These are phyloP conservation scores for Larimichthys polyactis DNA, from an alignment of 2,113 vertebrate genomes.

Conservation along the genomic window DNA sequence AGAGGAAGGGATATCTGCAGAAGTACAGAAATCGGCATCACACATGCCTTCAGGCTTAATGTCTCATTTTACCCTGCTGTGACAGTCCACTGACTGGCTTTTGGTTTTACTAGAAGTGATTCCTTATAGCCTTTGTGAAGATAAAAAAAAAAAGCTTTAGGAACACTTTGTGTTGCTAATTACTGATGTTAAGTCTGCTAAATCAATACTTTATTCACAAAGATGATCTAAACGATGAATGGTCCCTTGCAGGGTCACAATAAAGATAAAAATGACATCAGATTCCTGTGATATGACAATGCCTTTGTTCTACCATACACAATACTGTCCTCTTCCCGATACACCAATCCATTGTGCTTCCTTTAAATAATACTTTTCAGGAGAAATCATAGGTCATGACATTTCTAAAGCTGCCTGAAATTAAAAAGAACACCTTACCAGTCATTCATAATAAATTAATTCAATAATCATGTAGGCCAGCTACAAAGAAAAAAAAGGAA, in stretches of 20 bases:
- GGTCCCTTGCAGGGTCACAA: conserved; percentile 49
- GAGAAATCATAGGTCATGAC: conserved; percentile 67
- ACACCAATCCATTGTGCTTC: conserved; percentile 74
- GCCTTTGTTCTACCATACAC: conserved; percentile 57
- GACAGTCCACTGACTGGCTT: conserved; percentile 49
- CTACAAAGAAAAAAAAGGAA: conserved; percentile 89
- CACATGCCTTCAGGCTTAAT: conserved; percentile 10
- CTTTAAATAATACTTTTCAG: conserved; percentile 74
- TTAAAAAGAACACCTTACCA: conserved; percentile 86
- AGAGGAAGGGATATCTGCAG: conserved; percentile 49
- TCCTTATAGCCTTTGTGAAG: conserved; percentile 23
- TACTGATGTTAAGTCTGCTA: conserved; percentile 36
- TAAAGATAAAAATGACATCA: conserved; percentile 7
- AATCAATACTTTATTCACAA: conserved; percentile 33
- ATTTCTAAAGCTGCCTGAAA: conserved; percentile 84
- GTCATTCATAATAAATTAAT: conserved; percentile 95
- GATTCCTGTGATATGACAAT: conserved; percentile 49
- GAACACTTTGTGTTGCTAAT: conserved; percentile 37
- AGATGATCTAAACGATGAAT: conserved; percentile 40
- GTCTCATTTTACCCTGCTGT: conserved; percentile 58
- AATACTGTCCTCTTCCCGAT: conserved; percentile 66
- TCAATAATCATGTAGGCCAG: conserved; percentile 94
- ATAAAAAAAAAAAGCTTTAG: conserved; percentile 22
- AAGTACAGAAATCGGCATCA: conserved; percentile 37
- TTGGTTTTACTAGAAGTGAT: conserved; percentile 36